Base-by-base conservation (phyloP, 2,113 vertebrate species). In the Microtus montanus region DNA sequence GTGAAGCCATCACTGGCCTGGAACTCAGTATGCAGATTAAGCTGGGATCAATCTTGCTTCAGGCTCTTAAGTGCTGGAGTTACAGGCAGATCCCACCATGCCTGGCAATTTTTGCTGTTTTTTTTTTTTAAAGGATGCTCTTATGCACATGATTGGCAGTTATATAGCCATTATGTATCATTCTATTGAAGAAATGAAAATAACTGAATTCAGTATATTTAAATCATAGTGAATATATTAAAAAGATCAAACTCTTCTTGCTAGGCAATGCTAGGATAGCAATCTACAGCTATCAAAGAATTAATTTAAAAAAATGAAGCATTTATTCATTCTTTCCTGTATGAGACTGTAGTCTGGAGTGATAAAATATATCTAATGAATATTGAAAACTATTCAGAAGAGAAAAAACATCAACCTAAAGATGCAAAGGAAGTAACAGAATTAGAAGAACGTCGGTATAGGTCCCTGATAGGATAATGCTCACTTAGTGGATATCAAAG, bases 371-470 rank as follows among this genome's bases (percentile, higher is more conserved):
- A 77, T 13, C 74, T 80, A 68, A 4, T 63, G 79, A 94, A 75
- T 54, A 87, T 75, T 82, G 47, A 75, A 89, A 94, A 61, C 2
- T 33, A 47, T 77, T 87, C 35, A 82, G 35, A 44, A 75, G 5
- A 87, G 41, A 86, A 54, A 96, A 91, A 96, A 13, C 74, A 61
- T 28, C 93, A 83, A 77, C 19, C 28, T 28, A 92, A 89, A 92
- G 64, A 22, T 68, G 26, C 47, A 52, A 92, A 92, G 47, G 9
- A 86, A 87, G 71, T 52, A n/a, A 82, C 52, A 61, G 17, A n/a
- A 92, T 63, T 75, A 87, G 87, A 77, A 94, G 92, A 94, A 26
- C 4, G 13, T 11, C 8, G 44, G 71, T 85, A 70, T 92, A 35
- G 28, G 49, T 80, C 28, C 8, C 30, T 80, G 47, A 58, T 74